Conservation (phyloP, 1,140 invertebrate species). For the Trachymyrmex septentrionalis region DNA sequence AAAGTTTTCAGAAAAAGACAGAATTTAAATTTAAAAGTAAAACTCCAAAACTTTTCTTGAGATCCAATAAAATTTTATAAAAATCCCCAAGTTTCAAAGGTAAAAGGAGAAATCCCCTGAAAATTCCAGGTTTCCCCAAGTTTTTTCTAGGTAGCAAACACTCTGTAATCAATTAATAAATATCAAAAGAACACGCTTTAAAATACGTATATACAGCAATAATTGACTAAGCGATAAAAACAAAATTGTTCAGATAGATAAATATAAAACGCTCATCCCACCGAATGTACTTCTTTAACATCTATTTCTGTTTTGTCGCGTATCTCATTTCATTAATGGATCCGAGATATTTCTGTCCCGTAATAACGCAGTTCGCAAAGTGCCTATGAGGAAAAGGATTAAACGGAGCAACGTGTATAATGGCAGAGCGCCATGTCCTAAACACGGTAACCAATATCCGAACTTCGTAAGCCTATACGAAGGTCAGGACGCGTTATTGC, state of each 20-base stretch:
- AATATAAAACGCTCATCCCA: background rate
- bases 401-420: slow-evolving; percentile 50
- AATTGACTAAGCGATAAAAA: too few relatives aligned
- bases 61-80: too few relatives aligned
- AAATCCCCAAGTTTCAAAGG: too few relatives aligned
- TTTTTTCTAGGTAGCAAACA: too few relatives aligned
- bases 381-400: slow-evolving; percentile 53
- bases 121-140: too few relatives aligned
- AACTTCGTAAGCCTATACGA: slow-evolving; percentile 49
- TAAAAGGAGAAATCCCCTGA: too few relatives aligned
- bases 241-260: background rate
- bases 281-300: background rate
- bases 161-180: background rate
- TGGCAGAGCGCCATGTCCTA: slow-evolving; percentile 16
- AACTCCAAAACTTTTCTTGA: too few relatives aligned
- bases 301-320: background rate
- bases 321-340: slow-evolving; percentile 1
- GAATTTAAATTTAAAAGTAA: too few relatives aligned
- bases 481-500: slow-evolving; percentile 59
- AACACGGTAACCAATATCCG: slow-evolving; percentile 62
- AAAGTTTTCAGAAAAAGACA: too few relatives aligned
- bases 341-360: background rate
- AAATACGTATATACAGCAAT: background rate
- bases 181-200: background rate
- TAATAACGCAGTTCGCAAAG: slow-evolving; percentile 43